Base-by-base conservation (phyloP, 2,113 vertebrate species). In the Sturnus vulgaris region DNA sequence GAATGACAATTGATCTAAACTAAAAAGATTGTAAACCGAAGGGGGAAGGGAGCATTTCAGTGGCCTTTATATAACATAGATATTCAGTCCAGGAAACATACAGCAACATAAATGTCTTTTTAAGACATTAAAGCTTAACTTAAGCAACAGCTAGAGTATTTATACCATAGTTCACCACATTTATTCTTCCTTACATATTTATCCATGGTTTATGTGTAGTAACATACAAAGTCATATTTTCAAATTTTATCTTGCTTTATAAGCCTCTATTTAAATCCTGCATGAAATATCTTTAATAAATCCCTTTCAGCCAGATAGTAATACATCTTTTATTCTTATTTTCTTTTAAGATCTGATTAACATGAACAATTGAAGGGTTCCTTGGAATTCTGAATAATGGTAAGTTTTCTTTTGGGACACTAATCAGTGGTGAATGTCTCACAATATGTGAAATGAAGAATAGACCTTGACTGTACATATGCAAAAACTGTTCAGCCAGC, bases 11-110 rank as follows among this genome's bases (percentile, higher is more conserved):
- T 76, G 96, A 97, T 87, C 70, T 87, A 60, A 92, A 90, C 66
- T 87, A 63, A 93, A 94, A 82, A 68, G 39, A 55, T 66, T 96
- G 52, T 90, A 92, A 97, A 91, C 0, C 1, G 73, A 85, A 90
- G 71, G 84, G 86, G 91, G 93, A 92, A 95, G 93, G 82, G 69
- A 92, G 47, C 49, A 80, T 50, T 94, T 97, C 64, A 40, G 81
- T 90, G 86, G 88, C 93, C 82, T 95, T 95, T 97, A 95, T 92
- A 63, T 86, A 90, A 82, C 35, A 76, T 55, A 87, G 53, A 87
- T 81, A 42, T 27, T 79, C 84, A 88, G 84, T 96, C 96, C 92
- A 90, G 94, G 94, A 96, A 91, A 70, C 86, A 92, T 96, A 95
- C 79, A 92, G 86, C 87, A 95, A 86, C 63, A 92, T 91, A 97